These are phyloP conservation scores for Pristis pectinata DNA, from an alignment of 2,797 vertebrate species.

Conservation along the genomic window DNA sequence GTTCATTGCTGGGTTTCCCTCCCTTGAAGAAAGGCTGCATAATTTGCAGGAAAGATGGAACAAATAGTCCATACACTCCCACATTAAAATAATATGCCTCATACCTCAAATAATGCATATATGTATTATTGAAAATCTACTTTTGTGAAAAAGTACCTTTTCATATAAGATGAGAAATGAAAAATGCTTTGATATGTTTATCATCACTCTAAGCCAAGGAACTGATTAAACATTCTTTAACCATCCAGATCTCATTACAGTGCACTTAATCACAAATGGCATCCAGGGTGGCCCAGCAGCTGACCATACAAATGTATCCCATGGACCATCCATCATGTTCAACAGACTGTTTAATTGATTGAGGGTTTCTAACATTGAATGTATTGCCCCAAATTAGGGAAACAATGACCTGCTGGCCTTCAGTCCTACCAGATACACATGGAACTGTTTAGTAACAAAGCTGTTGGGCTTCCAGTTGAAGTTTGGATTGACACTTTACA, in stretches of 20 bases:
- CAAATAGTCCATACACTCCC: neutral
- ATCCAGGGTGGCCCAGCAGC: neutral
- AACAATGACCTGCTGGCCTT: neutral
- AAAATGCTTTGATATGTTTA: neutral
- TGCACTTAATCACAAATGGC: neutral
- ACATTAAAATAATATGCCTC: conserved; percentile 1
- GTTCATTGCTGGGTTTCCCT: neutral
- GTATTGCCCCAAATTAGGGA: neutral
- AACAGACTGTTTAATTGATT: neutral
- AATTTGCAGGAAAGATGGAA: neutral
- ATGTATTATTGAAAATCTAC: neutral
- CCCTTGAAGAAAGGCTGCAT: neutral
- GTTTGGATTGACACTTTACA: neutral
- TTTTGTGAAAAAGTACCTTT: neutral
- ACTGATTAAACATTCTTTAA: neutral
- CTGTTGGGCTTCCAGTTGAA: neutral
- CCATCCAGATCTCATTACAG: neutral
- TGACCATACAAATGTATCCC: neutral
- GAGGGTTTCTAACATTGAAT: neutral
- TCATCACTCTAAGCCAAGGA: neutral
- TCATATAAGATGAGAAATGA: neutral
- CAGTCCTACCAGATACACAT: neutral
- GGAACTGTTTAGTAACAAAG: neutral
- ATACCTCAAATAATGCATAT: neutral
- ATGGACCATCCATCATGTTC: neutral